Evolutionary conservation across 2,888 invertebrate genomes (phyloP).

Genomic region (Plusia festucae): DNA sequence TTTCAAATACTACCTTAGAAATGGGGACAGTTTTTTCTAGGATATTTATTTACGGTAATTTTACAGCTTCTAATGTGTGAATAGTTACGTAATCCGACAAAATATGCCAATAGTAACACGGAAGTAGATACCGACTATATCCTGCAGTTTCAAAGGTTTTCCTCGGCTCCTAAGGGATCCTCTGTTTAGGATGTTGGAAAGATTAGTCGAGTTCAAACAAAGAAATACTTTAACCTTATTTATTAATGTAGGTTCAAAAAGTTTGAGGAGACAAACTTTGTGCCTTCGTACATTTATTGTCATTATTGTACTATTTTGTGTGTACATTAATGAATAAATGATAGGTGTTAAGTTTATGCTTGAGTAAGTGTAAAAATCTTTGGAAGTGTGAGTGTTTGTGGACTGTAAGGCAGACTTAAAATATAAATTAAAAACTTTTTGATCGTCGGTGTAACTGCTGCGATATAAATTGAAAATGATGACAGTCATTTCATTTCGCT

Average conservation of each 20-base stretch:
- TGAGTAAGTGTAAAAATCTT: background rate
- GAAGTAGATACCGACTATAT: too few species aligned
- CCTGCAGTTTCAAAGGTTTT: constrained; percentile 13
- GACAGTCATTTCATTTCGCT: background rate
- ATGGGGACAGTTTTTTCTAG: constrained; percentile 31
- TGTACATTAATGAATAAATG: too few species aligned
- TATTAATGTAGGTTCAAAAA: background rate
- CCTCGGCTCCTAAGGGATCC: background rate
- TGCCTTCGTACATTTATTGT: too few species aligned
- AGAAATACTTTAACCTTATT: background rate
- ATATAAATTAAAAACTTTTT: background rate
- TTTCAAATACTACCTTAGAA: constrained; percentile 46
- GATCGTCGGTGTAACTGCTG: background rate
- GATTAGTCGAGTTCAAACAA: background rate
- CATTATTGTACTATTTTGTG: too few species aligned
- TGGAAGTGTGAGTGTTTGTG: background rate
- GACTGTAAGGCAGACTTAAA: background rate
- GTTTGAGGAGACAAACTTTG: background rate
- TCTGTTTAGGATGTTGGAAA: background rate
- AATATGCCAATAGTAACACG: too few species aligned
- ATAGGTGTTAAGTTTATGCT: background rate
- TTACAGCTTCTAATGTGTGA: too few species aligned
- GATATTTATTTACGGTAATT: too few species aligned
- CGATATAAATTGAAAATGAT: constrained; percentile 4
- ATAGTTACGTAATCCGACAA: too few species aligned